Conservation (phyloP, 2,888 invertebrate genomes). For the Gari tellinella region DNA sequence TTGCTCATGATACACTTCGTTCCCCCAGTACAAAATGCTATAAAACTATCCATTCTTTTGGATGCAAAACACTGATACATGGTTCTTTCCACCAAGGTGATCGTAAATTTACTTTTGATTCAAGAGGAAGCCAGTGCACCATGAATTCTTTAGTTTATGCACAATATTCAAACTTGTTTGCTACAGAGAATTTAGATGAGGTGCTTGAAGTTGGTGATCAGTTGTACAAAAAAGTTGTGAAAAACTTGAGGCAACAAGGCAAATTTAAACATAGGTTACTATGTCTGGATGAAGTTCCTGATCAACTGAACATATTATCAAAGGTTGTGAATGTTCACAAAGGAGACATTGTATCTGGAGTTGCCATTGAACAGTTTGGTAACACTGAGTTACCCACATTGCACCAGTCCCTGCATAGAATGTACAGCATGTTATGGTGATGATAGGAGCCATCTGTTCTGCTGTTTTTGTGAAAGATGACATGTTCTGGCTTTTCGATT, state of each 20-base stretch:
- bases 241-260: constrained; percentile 1
- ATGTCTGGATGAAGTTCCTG: constrained; percentile 36
- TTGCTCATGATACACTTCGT: too few relatives aligned
- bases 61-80: constrained; percentile 4
- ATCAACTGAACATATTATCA: background rate
- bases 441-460: constrained; percentile 24
- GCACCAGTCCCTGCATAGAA: constrained; percentile 10
- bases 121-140: constrained; percentile 42
- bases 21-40: too few relatives aligned
- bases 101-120: constrained; percentile 18
- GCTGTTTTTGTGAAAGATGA: constrained; percentile 14
- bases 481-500: constrained; percentile 28
- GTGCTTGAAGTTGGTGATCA: constrained; percentile 26
- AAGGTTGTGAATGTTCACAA: constrained; percentile 8
- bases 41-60: background rate
- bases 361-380: background rate
- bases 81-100: constrained; percentile 36
- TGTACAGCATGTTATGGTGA: constrained; percentile 1
- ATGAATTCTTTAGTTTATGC: constrained; percentile 24
- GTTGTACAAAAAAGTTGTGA: constrained; percentile 11
- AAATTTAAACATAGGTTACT: constrained; percentile 11
- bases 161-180: constrained; percentile 3
- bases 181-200: constrained; percentile 2
- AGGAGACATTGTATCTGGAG: constrained; percentile 10
- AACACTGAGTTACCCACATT: constrained; percentile 17